Evolutionary conservation across 2,113 vertebrate species (phyloP), one percentile per base, ranked within the genome.

Genomic region (Calypte anna): DNA sequence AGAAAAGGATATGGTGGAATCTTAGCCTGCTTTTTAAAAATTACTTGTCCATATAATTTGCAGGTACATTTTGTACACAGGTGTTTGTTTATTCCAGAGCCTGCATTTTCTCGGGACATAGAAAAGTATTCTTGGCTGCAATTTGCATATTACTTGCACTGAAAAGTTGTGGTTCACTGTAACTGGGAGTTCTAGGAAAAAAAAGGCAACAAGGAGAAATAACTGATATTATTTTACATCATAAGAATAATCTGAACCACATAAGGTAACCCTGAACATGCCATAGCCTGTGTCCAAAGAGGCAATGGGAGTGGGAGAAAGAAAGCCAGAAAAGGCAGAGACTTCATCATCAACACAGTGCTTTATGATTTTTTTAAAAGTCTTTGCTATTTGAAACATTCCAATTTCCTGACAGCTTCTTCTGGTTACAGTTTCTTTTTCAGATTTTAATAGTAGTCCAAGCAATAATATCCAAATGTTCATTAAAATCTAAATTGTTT

Each of bases 21-120:
- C 25, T 43, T 57, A 33, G 33, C 73, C 48, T 86, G 44, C 3
- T 57, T 95, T 94, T 79, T 86, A 85, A 90, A 85, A 90, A 91
- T 83, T 30, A 33, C 12, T 74, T 16, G 5, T 54, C 21, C 64
- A 21, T 50, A 43, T 14, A 55, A 70, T 70, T 40, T 91, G 11
- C 43, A 63, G 46, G 36, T 62, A 40, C 44, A 22, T 24, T 74
- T 73, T 85, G 8, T 33, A 25, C 22, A 51, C 43, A 61, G 24
- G 17, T 58, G 19, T 44, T 76, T 22, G 58, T 51, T 48, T 22
- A 73, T 16, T 4, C 36, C 43, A 62, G 36, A 76, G 3, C 3
- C 19, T 62, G 8, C 0, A 0, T 76, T 54, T 69, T 57, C 54
- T 79, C n/a, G 53, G 46, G 24, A 28, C 13, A 10, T 44, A 33